phyloP scores from a whole-genome alignment of 1,140 invertebrate species.

The Monomorium pharaonis region DNA sequence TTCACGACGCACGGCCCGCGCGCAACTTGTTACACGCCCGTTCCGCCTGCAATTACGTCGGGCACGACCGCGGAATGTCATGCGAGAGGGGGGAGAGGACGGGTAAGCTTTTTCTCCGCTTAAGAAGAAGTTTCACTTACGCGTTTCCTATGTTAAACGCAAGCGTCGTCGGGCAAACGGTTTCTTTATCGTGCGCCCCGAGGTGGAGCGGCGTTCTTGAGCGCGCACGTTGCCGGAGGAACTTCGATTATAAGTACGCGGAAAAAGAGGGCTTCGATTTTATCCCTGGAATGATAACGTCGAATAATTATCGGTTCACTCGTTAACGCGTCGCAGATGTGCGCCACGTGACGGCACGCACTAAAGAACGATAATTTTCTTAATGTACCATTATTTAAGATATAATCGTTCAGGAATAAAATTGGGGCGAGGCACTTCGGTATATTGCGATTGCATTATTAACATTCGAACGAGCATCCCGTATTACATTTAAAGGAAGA shows the following conservation, averaged over 20 bases:
- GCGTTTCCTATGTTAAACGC: not conserved
- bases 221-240: slow-evolving; percentile 7
- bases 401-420: not conserved
- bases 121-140: slow-evolving; percentile 45
- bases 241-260: slow-evolving; percentile 3
- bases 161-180: not conserved
- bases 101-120: slow-evolving; percentile 22
- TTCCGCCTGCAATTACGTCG: slow-evolving; percentile 44
- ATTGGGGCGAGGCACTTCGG: not conserved
- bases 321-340: not conserved
- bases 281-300: slow-evolving; percentile 23
- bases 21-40: slow-evolving; percentile 44
- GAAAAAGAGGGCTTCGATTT: not conserved
- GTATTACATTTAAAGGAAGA: too few species aligned
- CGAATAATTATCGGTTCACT: not conserved
- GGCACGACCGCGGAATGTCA: slow-evolving; percentile 18
- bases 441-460: not conserved
- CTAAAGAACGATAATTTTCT: not conserved
- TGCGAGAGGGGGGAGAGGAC: too few species aligned
- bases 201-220: not conserved
- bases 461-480: not conserved
- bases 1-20: slow-evolving; percentile 30
- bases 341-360: not conserved
- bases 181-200: not conserved
- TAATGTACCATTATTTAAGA: not conserved